Conservation (phyloP, 2,797 vertebrate species). For the Myoxocephalus aenaeus region DNA sequence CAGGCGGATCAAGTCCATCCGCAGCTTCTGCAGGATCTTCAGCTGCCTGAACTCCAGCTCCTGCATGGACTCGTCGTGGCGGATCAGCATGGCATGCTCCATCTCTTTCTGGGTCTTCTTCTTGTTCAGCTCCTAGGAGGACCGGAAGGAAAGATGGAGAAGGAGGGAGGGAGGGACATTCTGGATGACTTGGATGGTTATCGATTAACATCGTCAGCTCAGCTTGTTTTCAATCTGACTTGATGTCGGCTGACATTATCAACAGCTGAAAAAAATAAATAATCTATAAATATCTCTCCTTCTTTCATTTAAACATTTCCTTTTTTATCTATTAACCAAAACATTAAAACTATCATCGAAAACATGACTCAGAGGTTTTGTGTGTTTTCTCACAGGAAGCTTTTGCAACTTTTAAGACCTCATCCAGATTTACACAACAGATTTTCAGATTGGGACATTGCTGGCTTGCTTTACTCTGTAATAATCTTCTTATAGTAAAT, state of each 20-base stretch:
- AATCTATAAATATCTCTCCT: constrained; percentile 13
- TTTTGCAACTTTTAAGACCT: constrained; percentile 36
- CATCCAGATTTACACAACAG: constrained; percentile 55
- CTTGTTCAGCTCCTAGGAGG: constrained; percentile 92
- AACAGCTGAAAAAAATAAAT: constrained; percentile 9
- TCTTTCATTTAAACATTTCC: background rate
- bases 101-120: constrained; percentile 99
- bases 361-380: constrained; percentile 14
- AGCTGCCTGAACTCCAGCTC: constrained; percentile 97
- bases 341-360: constrained; percentile 1
- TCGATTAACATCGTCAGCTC: background rate
- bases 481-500: constrained; percentile 70
- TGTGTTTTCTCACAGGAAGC: constrained; percentile 46
- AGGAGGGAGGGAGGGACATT: too few species aligned
- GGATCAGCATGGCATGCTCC: constrained; percentile 98
- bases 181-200: background rate
- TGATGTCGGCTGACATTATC: background rate
- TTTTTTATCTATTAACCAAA: background rate
- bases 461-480: constrained; percentile 65
- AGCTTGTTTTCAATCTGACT: constrained; percentile 2
- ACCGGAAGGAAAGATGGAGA: background rate
- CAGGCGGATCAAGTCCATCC: constrained; percentile 98
- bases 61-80: constrained; percentile 97
- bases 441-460: constrained; percentile 79
- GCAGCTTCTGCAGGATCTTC: constrained; percentile 96